Evolutionary conservation across 1,140 invertebrate species (phyloP), one percentile per base, ranked within the genome.

Genomic region (Platyura marginata): DNA sequence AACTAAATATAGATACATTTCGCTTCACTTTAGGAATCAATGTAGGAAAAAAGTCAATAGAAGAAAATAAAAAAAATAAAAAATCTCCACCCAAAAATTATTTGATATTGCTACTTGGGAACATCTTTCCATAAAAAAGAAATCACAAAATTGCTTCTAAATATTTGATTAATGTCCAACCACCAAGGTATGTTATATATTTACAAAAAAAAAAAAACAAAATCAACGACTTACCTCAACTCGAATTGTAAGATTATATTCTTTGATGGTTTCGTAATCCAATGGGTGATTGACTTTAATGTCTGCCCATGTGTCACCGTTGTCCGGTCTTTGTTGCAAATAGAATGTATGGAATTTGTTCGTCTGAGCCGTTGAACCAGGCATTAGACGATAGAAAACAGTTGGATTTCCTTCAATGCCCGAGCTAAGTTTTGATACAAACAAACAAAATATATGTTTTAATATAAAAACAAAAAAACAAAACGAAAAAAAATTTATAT

Each of bases 321-420:
- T 84, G 50, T 93, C 87, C 32, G 77, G 74, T 54, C 88, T 72
- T 68, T 92, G 88, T 75, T 91, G 88, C 46, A 93, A 71, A 64
- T 94, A 93, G 65, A 93, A 93, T 36, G 89, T 91, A 62, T 95
- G 84, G 63, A 81, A 84, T 63, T 93, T 93, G 66, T 94, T 94
- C 37, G 88, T 92, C 64, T 94, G 89, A 2, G 89, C 85, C 37
- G 89, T 93, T 11, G 86, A 91, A 46, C 89, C 88, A 42, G 86
- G 86, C 77, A 94, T 93, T 58, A 94, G 67, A 40, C 80, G 81
- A 64, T 93, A 93, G 71, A 90, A 93, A 46, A 94, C 88, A 46
- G 84, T 89, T 21, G 89, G 89, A 67, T 92, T 93, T 62, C 87
- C 86, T 63, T 92, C 86, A 59, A 94, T 94, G 42, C 89, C 89